A percentile compares a stretch with the other conserved stretches of the same genome.
Conservation (phyloP, 23 tunicate genomes). For the Ciona savignyi region DNA sequence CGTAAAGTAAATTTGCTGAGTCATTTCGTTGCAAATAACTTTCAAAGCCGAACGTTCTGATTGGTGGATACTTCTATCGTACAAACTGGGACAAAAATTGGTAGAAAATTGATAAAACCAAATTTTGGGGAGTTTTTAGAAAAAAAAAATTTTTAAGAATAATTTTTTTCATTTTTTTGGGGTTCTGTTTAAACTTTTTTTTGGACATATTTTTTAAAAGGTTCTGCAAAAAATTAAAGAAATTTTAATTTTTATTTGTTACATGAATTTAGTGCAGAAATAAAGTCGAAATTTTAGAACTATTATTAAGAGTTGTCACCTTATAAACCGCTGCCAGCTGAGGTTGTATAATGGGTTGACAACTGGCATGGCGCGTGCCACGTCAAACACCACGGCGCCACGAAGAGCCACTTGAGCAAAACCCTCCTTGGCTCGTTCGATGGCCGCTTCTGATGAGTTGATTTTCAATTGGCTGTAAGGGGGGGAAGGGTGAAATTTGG, state of each 20-base stretch:
- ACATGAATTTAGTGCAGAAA: no score
- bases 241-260: no score
- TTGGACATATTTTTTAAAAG: no score
- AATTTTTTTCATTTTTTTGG: no score
- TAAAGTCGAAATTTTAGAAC: no score
- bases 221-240: no score
- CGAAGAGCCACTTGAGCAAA: constrained; percentile 68
- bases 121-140: background rate
- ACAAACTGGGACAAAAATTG: constrained; percentile 43
- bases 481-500: background rate
- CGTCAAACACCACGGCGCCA: constrained; percentile 72
- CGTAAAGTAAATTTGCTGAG: constrained; percentile 49
- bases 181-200: no score
- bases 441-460: constrained; percentile 33
- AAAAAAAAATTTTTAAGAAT: background rate
- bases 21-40: constrained; percentile 88
- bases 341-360: constrained; percentile 64
- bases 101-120: background rate
- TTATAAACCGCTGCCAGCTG: constrained; percentile 77
- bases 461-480: constrained; percentile 53
- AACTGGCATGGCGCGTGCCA: constrained; percentile 35
- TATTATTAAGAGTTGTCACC: constrained; percentile 10
- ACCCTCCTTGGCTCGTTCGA: constrained; percentile 73
- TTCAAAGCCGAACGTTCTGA: constrained; percentile 80
- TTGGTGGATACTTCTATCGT: constrained; percentile 75